Conservation (phyloP, 2,797 vertebrate genomes). For the Pterois miles region DNA sequence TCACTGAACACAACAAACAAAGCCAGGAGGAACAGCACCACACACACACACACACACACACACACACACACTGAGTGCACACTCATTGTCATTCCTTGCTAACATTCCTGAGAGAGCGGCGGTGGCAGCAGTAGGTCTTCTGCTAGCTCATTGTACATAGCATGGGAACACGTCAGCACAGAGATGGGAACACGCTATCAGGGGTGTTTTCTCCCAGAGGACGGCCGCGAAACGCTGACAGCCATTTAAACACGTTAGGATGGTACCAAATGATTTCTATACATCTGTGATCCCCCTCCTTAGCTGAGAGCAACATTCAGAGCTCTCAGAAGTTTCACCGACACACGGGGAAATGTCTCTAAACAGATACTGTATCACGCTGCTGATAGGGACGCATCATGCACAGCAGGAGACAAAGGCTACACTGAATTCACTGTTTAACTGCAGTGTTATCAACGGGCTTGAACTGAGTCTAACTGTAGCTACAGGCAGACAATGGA, state of each 20-base stretch:
- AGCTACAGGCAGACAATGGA: constrained; percentile 27
- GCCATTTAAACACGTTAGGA: constrained; percentile 64
- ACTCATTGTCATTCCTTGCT: constrained; percentile 79
- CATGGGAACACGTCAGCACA: constrained; percentile 66
- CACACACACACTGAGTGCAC: constrained; percentile 44
- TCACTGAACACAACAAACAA: constrained; percentile 83
- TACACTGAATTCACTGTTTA: constrained; percentile 51
- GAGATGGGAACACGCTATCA: constrained; percentile 56
- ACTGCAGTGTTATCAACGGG: constrained; percentile 34
- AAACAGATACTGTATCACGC: constrained; percentile 40
- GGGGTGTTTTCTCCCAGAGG: constrained; percentile 53
- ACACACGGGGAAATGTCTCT: constrained; percentile 8
- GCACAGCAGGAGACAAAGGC: constrained; percentile 54
- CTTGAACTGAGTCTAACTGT: constrained; percentile 25
- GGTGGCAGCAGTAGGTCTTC: constrained; percentile 67
- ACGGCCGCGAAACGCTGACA: constrained; percentile 53
- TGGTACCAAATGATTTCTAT: constrained; percentile 56
- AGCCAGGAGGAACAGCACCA: constrained; percentile 75
- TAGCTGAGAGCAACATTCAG: constrained; percentile 16
- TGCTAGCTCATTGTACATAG: constrained; percentile 72
- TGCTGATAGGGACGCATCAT: constrained; percentile 34
- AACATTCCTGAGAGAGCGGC: constrained; percentile 74
- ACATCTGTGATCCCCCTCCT: constrained; percentile 33
- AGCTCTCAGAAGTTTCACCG: constrained; percentile 27
- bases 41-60: constrained; percentile 39